Conservation (phyloP, 2,113 vertebrate genomes). For the Platysteira castanea region DNA sequence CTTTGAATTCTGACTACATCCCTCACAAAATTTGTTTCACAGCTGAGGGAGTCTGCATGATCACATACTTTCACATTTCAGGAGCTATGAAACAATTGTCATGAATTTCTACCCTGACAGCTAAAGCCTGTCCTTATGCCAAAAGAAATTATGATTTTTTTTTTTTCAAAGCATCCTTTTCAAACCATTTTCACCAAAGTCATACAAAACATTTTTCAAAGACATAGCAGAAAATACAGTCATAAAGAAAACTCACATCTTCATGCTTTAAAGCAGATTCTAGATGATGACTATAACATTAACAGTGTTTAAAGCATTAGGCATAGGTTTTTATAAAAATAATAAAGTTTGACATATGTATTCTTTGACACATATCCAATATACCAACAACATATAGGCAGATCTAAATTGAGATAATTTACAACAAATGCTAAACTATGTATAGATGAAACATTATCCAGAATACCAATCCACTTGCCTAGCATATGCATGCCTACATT, state of each 20-base stretch:
- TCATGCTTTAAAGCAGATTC: background rate
- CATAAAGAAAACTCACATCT: background rate
- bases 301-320: background rate
- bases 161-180: background rate
- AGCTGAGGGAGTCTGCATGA: background rate
- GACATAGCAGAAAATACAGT: background rate
- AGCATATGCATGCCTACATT: background rate
- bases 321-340: background rate
- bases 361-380: background rate
- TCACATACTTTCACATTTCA: background rate
- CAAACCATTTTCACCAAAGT: background rate
- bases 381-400: background rate
- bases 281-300: background rate
- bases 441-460: background rate
- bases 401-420: background rate
- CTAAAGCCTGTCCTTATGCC: background rate
- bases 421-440: background rate
- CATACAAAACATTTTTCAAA: background rate
- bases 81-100: background rate
- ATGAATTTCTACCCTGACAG: background rate
- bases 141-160: background rate
- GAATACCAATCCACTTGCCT: background rate
- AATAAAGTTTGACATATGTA: background rate
- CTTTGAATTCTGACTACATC: slow-evolving; percentile 4
- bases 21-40: background rate